A percentile compares a stretch with the other conserved stretches of the same genome.
phyloP scores from a whole-genome alignment of 2,888 invertebrate species.

The Perizoma affinitatum region DNA sequence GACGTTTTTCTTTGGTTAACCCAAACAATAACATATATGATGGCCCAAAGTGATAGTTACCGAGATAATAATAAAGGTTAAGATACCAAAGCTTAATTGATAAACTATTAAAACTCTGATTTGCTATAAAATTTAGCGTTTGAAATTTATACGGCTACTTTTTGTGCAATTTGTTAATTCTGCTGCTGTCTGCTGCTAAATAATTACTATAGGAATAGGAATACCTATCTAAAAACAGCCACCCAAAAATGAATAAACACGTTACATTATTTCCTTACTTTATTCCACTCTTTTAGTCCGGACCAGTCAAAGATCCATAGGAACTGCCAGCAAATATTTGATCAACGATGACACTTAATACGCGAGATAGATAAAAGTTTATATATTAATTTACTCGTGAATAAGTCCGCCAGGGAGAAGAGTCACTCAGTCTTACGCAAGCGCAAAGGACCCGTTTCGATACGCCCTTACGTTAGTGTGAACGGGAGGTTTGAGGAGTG shows the following conservation, averaged over 20 bases:
- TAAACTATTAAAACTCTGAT: background rate
- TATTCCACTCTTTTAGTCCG: conserved; percentile 33
- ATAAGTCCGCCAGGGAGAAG: conserved; percentile 77
- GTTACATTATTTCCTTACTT: conserved; percentile 52
- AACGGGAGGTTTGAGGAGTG: conserved; percentile 57
- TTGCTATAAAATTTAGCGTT: too few species aligned
- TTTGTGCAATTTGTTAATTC: too few species aligned
- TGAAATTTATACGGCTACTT: too few species aligned
- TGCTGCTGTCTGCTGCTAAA: background rate
- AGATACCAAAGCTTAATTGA: background rate
- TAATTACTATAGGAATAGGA: background rate
- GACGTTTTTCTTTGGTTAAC: too few species aligned
- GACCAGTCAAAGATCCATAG: conserved; percentile 35
- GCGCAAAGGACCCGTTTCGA: conserved; percentile 68
- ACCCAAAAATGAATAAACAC: conserved; percentile 53
- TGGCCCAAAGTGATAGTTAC: too few species aligned
- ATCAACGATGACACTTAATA: conserved; percentile 76
- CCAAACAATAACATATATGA: too few species aligned
- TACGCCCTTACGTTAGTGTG: conserved; percentile 76
- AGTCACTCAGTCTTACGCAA: conserved; percentile 77
- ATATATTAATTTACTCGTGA: conserved; percentile 83
- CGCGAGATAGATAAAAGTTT: conserved; percentile 75
- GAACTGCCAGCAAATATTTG: conserved; percentile 64
- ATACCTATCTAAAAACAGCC: conserved; percentile 32
- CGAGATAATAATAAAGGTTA: too few species aligned